Evolutionary conservation across 2,113 vertebrate genomes (phyloP).

Genomic region (Brienomyrus longianalis): DNA sequence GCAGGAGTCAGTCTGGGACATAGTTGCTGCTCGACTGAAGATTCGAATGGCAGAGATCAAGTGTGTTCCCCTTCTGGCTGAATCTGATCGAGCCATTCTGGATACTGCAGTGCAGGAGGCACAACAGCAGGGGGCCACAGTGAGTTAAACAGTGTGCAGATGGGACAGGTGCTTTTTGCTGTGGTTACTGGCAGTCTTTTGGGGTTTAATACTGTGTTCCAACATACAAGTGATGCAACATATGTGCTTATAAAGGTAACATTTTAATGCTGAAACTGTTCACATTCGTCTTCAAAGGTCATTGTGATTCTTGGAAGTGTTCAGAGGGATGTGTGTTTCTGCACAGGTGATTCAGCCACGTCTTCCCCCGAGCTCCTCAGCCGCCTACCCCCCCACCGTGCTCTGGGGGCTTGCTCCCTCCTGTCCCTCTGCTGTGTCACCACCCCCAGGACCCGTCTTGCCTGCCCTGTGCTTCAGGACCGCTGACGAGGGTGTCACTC

Average conservation of each 20-base stretch:
- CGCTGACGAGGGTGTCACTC: constrained; percentile 61
- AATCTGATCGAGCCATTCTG: constrained; percentile 42
- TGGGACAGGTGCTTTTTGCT: neutral
- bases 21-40: constrained; percentile 56
- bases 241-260: neutral
- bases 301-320: neutral
- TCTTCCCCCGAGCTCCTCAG: constrained; percentile 36
- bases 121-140: constrained; percentile 69
- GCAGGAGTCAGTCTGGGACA: constrained; percentile 68
- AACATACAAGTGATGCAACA: neutral
- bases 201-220: neutral
- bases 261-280: neutral
- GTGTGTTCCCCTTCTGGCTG: constrained; percentile 50
- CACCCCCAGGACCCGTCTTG: constrained; percentile 58
- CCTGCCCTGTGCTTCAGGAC: constrained; percentile 72
- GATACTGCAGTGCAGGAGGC: constrained; percentile 62
- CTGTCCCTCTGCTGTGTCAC: constrained; percentile 55
- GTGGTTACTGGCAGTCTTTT: neutral
- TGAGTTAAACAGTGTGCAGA: constrained; percentile 39
- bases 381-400: constrained; percentile 71
- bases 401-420: constrained; percentile 65
- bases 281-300: neutral
- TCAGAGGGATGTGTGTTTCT: neutral
- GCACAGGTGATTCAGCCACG: constrained; percentile 68
- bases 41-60: constrained; percentile 60